Evolutionary conservation across 53 echinoderm and acorn worm species (phyloP).

Genomic region (Henricia sp.): DNA sequence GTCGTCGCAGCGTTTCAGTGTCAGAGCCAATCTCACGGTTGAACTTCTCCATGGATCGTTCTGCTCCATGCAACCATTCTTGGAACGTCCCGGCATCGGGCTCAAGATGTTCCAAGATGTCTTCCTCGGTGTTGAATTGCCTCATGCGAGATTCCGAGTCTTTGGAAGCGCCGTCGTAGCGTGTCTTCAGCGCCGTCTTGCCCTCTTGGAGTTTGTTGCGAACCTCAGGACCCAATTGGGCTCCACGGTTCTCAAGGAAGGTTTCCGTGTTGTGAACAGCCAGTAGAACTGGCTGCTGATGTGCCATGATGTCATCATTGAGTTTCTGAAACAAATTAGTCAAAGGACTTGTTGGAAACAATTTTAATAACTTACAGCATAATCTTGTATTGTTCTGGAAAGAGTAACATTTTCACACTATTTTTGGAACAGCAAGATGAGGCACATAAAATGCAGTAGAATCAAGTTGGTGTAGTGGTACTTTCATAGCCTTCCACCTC

Average conservation of each 20-base stretch:
- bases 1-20: slow-evolving; percentile 80
- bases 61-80: slow-evolving; percentile 80
- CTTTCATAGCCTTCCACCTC: too few species aligned
- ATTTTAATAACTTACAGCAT: too few species aligned
- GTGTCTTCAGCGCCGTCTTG: slow-evolving; percentile 68
- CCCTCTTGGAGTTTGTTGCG: slow-evolving; percentile 92
- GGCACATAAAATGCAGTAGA: too few species aligned
- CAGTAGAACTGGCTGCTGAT: slow-evolving; percentile 93
- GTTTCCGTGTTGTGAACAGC: slow-evolving; percentile 89
- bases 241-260: slow-evolving; percentile 77
- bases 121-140: slow-evolving; percentile 74
- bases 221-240: slow-evolving; percentile 82
- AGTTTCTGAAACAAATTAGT: slow-evolving; percentile 72
- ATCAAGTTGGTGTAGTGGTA: too few species aligned
- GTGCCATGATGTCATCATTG: slow-evolving; percentile 92
- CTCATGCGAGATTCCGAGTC: slow-evolving; percentile 81
- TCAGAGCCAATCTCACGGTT: slow-evolving; percentile 76
- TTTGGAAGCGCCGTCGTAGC: slow-evolving; percentile 70
- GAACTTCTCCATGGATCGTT: slow-evolving; percentile 79
- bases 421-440: too few species aligned
- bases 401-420: too few species aligned
- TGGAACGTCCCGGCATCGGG: slow-evolving; percentile 82
- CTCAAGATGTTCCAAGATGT: slow-evolving; percentile 86
- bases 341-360: too few species aligned
- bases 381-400: too few species aligned